A percentile compares a stretch with the other conserved stretches of the same genome.
phyloP scores from a whole-genome alignment of 2,113 vertebrate genomes.

The Agapornis roseicollis region DNA sequence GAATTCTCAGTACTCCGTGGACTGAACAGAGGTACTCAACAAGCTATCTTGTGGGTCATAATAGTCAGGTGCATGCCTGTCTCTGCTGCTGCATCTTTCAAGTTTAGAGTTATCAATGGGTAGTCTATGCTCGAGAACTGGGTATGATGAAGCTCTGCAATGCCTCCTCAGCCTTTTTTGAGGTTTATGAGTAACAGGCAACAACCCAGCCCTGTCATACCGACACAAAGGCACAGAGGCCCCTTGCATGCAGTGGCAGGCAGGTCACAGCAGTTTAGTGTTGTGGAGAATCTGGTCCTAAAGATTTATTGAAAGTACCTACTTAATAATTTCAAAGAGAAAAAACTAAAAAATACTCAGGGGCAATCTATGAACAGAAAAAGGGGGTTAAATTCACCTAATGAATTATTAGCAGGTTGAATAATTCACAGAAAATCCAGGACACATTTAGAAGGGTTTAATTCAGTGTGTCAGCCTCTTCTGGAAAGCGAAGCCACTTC shows the following conservation, averaged over 20 bases:
- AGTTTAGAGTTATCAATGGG: neutral
- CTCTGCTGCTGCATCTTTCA: neutral
- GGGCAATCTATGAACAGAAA: constrained; percentile 22
- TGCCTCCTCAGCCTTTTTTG: neutral
- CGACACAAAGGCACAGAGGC: neutral
- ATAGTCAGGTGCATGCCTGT: neutral
- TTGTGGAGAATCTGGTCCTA: neutral
- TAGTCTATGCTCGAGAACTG: neutral
- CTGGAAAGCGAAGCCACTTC: neutral
- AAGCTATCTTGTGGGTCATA: neutral
- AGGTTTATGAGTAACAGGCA: neutral
- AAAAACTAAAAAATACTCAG: constrained; percentile 16
- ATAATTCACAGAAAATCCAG: constrained; percentile 19
- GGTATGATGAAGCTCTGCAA: neutral
- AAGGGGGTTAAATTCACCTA: constrained; percentile 44
- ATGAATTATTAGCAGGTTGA: constrained; percentile 45
- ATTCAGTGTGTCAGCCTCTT: neutral
- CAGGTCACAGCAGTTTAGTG: neutral
- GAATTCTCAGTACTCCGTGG: neutral
- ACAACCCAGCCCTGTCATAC: neutral
- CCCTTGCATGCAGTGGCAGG: neutral
- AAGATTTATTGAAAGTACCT: neutral
- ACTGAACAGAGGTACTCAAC: neutral
- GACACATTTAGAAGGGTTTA: neutral
- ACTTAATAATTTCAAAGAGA: constrained; percentile 30